Evolutionary conservation across 2,888 invertebrate genomes (phyloP).

Genomic region (Torymus texanus): DNA sequence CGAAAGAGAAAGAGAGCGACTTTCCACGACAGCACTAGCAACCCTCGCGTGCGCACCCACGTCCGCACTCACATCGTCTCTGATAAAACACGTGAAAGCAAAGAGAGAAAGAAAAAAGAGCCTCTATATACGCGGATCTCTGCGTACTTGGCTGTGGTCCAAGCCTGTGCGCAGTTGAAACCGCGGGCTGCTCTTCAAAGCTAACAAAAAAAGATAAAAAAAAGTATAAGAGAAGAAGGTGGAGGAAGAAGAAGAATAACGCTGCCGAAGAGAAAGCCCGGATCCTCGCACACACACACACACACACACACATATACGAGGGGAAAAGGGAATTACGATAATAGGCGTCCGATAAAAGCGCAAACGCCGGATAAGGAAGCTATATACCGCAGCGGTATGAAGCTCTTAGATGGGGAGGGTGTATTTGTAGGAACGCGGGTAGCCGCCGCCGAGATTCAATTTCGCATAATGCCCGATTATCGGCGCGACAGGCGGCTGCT

Average conservation of each 20-base stretch:
- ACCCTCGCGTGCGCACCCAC: background rate
- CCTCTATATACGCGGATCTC: background rate
- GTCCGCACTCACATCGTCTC: background rate
- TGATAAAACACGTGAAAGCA: conserved; percentile 6
- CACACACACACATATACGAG: too few species aligned
- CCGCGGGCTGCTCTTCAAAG: conserved; percentile 9
- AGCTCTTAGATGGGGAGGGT: background rate
- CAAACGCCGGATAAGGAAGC: conserved; percentile 29
- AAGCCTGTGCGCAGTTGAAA: background rate
- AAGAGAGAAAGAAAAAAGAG: background rate
- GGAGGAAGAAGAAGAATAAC: background rate
- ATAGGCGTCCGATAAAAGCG: conserved; percentile 36
- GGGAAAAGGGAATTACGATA: conserved; percentile 50
- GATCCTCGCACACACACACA: conserved; percentile 8
- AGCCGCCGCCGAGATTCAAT: conserved; percentile 35
- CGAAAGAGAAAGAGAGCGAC: conserved; percentile 6
- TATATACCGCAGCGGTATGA: background rate
- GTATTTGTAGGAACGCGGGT: conserved; percentile 4
- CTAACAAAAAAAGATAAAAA: background rate
- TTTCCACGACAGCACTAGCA: background rate
- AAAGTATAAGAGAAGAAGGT: background rate
- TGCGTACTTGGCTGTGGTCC: conserved; percentile 34
- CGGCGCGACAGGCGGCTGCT: background rate
- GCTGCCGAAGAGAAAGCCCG: background rate
- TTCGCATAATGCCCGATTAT: conserved; percentile 36